phyloP scores from a whole-genome alignment of 2,888 invertebrate genomes.

The Leptinotarsa haldemani region DNA sequence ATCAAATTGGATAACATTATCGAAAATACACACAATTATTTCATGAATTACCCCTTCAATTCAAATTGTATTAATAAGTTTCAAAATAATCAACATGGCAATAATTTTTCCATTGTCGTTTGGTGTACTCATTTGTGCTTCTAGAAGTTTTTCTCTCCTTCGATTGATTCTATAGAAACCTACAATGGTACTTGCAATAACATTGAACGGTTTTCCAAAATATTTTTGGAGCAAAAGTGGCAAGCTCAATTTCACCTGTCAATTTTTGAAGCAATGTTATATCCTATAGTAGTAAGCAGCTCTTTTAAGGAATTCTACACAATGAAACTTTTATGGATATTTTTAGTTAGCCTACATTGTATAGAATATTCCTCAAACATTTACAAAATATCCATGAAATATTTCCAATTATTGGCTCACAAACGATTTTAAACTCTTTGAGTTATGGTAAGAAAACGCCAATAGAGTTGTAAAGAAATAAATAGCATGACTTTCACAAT shows the following conservation, averaged over 20 bases:
- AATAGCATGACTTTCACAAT: not conserved
- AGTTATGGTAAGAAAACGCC: not conserved
- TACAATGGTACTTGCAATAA: not conserved
- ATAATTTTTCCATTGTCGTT: too few relatives aligned
- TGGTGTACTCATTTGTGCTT: too few relatives aligned
- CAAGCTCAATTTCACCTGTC: slow-evolving; percentile 9
- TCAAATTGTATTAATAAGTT: too few relatives aligned
- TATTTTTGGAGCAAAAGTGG: not conserved
- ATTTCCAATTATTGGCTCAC: not conserved
- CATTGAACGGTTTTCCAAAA: not conserved
- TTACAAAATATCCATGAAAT: not conserved
- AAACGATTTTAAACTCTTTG: not conserved
- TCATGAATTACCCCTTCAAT: too few relatives aligned
- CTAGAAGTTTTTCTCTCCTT: too few relatives aligned
- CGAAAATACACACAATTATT: too few relatives aligned
- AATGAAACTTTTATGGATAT: slow-evolving; percentile 27
- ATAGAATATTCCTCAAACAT: not conserved
- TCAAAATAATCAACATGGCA: too few relatives aligned
- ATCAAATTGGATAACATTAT: too few relatives aligned
- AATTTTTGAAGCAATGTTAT: slow-evolving; percentile 38
- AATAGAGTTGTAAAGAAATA: not conserved
- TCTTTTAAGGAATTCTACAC: not conserved
- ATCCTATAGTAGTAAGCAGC: slow-evolving; percentile 18
- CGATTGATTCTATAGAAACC: too few relatives aligned
- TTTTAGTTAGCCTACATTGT: not conserved